Base-by-base conservation (phyloP, 2,888 invertebrate genomes). In the Agrypnus murinus region DNA sequence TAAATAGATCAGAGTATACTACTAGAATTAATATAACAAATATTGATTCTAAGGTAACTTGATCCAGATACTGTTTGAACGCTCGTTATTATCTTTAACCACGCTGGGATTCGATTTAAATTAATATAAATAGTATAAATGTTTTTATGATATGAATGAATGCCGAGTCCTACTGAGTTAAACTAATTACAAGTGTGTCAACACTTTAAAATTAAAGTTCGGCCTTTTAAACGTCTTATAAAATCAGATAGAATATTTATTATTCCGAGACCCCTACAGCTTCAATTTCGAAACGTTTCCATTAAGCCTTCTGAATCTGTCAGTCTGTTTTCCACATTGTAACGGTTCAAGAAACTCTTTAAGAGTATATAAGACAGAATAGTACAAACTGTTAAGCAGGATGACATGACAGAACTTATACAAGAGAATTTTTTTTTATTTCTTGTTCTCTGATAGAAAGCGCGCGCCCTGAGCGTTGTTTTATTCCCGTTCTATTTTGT, bases 221-320 rank as follows among this genome's bases (percentile, higher is more conserved):
- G 7, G 15, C 53, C 31, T 34, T 34, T 34, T 25, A 25, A 53
- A 10, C 53, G 53, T 53, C 53, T 34, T 32, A 9, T 2, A 34
- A 32, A 53, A 34, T 53, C 53, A 32, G 53, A 34, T 34, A 8
- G 34, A 34, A 15, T n/a, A 36, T 55, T 36, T 55, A 19, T 55
- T 55, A 55, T 55, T 53, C 53, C 32, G 31, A 34, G 55, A 17
- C 55, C 55, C 55, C 55, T 17, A 50, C 50, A 25, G 55, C 36
- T 17, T 55, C 55, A 36, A 36, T 55, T 55, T 55, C 55, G 55
- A 55, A 55, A 55, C 55, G 55, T 55, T 55, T 55, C 55, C 55
- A 55, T 55, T 55, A 55, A 17, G 55, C 36, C 36, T 55, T 55
- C 36, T 55, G 19, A 36, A 17, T 9, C 55, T 55, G 55, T 55